Evolutionary conservation across 2,888 invertebrate species (phyloP).

Genomic region (Heteromyza rotundicornis): DNA sequence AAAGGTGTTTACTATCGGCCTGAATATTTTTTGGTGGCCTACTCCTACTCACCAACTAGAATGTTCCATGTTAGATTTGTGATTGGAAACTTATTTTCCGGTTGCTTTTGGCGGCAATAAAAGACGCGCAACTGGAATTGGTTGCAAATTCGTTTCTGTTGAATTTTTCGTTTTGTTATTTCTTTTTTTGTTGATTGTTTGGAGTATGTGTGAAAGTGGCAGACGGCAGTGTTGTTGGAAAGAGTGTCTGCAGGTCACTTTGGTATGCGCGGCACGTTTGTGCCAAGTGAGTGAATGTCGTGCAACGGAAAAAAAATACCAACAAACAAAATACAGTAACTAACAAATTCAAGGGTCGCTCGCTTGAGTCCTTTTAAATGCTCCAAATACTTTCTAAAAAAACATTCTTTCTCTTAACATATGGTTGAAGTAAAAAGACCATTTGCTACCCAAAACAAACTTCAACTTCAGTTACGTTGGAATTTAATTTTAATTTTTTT

Average conservation of each 20-base stretch:
- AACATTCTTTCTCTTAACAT: too few species aligned
- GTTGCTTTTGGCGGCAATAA: neutral
- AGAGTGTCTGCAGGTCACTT: neutral
- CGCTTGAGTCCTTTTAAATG: too few species aligned
- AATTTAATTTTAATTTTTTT: neutral
- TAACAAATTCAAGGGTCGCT: too few species aligned
- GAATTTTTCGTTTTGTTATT: too few species aligned
- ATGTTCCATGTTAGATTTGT: too few species aligned
- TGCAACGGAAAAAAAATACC: neutral
- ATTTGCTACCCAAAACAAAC: too few species aligned
- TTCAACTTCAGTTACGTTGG: too few species aligned
- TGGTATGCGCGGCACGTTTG: constrained; percentile 2
- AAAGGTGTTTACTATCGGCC: too few species aligned
- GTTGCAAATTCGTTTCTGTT: neutral
- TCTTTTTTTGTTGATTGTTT: too few species aligned
- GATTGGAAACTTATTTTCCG: neutral
- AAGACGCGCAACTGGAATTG: neutral
- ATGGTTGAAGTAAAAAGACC: too few species aligned
- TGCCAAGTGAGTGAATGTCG: constrained; percentile 4
- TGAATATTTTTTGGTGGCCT: neutral
- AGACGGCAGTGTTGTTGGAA: neutral
- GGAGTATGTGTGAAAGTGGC: neutral
- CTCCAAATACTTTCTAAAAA: too few species aligned
- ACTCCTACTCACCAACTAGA: neutral
- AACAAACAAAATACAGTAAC: too few species aligned